These are phyloP conservation scores for Hyles euphorbiae DNA, from an alignment of 1,140 invertebrate genomes.

Conservation along the genomic window DNA sequence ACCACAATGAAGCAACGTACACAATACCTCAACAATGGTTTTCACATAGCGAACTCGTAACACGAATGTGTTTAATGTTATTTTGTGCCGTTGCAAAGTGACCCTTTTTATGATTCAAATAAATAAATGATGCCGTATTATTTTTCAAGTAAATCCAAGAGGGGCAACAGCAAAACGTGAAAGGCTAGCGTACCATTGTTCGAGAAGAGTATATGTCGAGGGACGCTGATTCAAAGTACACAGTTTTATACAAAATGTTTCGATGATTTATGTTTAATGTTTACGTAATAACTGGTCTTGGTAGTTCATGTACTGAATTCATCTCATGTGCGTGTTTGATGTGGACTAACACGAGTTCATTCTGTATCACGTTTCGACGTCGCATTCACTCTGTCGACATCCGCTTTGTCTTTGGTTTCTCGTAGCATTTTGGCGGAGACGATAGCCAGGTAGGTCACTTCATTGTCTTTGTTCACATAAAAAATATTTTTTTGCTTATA, in stretches of 20 bases:
- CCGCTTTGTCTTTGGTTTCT: conserved; percentile 59
- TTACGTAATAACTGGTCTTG: conserved; percentile 55
- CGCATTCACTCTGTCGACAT: conserved; percentile 56
- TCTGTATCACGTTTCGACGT: conserved; percentile 30
- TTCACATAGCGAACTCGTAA: no score
- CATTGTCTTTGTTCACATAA: neutral
- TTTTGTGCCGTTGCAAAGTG: no score
- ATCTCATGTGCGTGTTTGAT: conserved; percentile 61
- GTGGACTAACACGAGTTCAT: conserved; percentile 58
- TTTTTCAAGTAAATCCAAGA: conserved; percentile 67
- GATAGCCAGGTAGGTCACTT: conserved; percentile 2
- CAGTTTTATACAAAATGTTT: conserved; percentile 47
- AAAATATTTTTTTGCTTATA: neutral
- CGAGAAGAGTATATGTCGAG: conserved; percentile 44
- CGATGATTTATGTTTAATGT: conserved; percentile 50
- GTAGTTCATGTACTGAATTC: conserved; percentile 59
- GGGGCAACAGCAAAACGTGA: conserved; percentile 56
- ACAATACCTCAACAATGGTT: no score
- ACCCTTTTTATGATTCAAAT: no score
- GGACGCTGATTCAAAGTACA: conserved; percentile 60
- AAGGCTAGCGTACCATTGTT: conserved; percentile 25
- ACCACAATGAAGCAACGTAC: no score
- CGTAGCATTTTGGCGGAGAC: conserved; percentile 47
- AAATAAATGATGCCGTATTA: conserved; percentile 34
- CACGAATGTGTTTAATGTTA: no score